Percentiles rank a stretch among this genome's conserved stretches.
These are phyloP conservation scores for Lytechinus variegatus DNA, from an alignment of 35 echinoderm and acorn worm species.

Conservation along the genomic window DNA sequence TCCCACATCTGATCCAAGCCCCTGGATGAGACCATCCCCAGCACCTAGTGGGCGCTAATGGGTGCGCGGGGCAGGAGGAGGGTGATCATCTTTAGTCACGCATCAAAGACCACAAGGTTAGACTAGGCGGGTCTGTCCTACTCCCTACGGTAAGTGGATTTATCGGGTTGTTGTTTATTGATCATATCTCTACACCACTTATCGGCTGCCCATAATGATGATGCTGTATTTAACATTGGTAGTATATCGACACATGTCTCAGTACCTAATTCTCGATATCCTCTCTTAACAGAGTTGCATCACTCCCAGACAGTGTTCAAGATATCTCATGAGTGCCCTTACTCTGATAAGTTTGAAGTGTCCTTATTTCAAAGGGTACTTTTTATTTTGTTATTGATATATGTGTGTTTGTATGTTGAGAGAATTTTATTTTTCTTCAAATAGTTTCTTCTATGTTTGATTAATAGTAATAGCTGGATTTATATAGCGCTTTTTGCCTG, in stretches of 20 bases:
- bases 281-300: too few species aligned
- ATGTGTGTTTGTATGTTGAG: too few species aligned
- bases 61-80: not conserved
- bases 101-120: not conserved
- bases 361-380: not conserved
- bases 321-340: too few species aligned
- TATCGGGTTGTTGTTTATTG: not conserved
- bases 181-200: not conserved
- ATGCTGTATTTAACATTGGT: not conserved
- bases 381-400: too few species aligned
- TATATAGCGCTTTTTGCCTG: too few species aligned
- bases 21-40: not conserved
- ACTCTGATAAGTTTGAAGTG: too few species aligned
- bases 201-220: not conserved
- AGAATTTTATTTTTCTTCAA: too few species aligned
- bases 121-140: not conserved
- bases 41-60: not conserved
- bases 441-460: too few species aligned
- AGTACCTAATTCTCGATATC: too few species aligned
- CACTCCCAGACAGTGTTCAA: too few species aligned
- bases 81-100: not conserved
- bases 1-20: not conserved
- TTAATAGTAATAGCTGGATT: too few species aligned
- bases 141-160: conserved; percentile 4
- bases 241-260: not conserved